These are phyloP conservation scores for Caenorhabditis imperialis DNA, from an alignment of 2,888 invertebrate genomes.

Conservation along the genomic window DNA sequence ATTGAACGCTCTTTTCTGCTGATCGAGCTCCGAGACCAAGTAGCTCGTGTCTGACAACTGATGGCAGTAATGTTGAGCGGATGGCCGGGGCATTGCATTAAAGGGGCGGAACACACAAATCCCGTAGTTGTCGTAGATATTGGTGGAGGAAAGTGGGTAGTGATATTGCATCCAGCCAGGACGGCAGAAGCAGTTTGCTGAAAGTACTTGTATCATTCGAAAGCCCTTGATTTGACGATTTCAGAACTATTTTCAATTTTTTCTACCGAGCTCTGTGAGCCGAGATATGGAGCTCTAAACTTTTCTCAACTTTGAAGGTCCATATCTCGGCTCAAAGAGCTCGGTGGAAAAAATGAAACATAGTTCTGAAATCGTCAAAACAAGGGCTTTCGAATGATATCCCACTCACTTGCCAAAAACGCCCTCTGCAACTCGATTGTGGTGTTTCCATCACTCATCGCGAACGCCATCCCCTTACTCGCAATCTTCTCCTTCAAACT, in stretches of 20 bases:
- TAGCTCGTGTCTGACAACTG: constrained; percentile 10
- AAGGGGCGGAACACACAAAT: constrained; percentile 22
- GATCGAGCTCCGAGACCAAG: constrained; percentile 32
- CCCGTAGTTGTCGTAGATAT: constrained; percentile 24
- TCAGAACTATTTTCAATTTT: no score
- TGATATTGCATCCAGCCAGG: constrained; percentile 35
- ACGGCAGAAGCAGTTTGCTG: constrained; percentile 40
- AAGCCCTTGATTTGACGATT: no score
- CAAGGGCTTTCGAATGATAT: not conserved
- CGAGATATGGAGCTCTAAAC: no score
- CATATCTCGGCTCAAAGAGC: no score
- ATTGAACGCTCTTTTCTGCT: constrained; percentile 38
- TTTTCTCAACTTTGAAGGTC: no score
- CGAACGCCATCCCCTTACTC: constrained; percentile 25
- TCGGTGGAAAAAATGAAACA: no score
- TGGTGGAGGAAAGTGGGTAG: constrained; percentile 8
- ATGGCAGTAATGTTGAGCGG: constrained; percentile 28
- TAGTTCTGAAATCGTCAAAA: no score
- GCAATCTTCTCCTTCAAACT: constrained; percentile 14
- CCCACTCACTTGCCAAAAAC: constrained; percentile 12
- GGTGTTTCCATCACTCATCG: constrained; percentile 30
- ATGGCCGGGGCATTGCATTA: constrained; percentile 7
- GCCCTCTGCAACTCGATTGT: constrained; percentile 18
- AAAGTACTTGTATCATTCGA: no score
- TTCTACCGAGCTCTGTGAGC: no score